Evolutionary conservation across 2,113 vertebrate species (phyloP).

Genomic region (Psophia crepitans): DNA sequence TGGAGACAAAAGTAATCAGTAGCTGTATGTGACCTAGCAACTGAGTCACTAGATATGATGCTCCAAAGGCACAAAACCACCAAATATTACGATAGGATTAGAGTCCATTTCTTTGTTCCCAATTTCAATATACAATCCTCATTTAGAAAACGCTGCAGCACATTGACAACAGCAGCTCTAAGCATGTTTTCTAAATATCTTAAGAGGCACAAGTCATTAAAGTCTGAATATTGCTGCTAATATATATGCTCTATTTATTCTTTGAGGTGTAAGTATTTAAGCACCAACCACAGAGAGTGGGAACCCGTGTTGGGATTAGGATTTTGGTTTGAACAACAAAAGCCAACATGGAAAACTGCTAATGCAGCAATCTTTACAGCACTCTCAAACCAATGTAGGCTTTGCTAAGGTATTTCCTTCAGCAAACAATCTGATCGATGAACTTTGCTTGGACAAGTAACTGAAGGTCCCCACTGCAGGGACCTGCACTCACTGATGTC

Average conservation of each 20-base stretch:
- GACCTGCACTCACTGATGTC: neutral
- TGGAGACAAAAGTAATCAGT: neutral
- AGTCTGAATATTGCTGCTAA: neutral
- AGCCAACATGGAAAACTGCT: neutral
- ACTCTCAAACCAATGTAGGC: neutral
- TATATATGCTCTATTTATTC: neutral
- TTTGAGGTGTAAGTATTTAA: neutral
- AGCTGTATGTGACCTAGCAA: neutral
- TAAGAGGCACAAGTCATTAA: neutral
- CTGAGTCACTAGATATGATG: neutral
- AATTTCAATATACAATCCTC: neutral
- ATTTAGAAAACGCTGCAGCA: neutral
- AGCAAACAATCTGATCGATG: neutral
- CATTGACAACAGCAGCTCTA: neutral
- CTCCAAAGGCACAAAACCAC: neutral
- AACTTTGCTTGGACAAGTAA: neutral
- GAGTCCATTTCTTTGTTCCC: neutral
- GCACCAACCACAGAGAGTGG: neutral
- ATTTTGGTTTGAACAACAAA: neutral
- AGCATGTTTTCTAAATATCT: neutral
- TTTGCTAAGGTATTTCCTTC: neutral
- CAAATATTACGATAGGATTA: neutral
- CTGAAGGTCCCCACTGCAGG: neutral
- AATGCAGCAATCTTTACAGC: neutral
- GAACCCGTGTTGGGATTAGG: neutral